Base-by-base conservation (phyloP, 2,113 vertebrate species). In the Chascanopsetta lugubris region DNA sequence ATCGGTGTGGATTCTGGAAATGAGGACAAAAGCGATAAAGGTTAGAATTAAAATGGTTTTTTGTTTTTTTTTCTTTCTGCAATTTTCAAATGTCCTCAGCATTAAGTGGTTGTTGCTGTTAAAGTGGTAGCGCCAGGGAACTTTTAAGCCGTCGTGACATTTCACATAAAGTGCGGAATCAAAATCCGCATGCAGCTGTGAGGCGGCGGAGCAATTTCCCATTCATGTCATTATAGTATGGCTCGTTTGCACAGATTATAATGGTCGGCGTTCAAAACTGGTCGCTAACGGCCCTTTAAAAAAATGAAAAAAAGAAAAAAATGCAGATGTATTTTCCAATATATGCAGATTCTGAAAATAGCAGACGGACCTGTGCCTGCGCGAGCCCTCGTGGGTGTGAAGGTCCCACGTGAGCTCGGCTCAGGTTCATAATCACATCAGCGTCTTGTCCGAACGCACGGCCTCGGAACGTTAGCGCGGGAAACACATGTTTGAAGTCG, bases 21-120 rank as follows among this genome's bases (percentile, higher is more conserved):
- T 26, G 10, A 56, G 22, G 10, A 6, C 32, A 32, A 15, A 6
- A 8, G 24, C n/a, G 24, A n/a, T 26, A 42, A 38, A 42, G 22
- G 22, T 26, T 8, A 10, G 10, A 43, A 12, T 58, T 26, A 40
- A 42, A 42, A 43, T 11, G 24, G n/a, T n/a, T n/a, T n/a, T 58
- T 43, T 43, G 38, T n/a, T 15, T 29, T 27, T 20, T 4, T n/a
- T 15, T 29, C 20, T 20, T 4, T 12, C n/a, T 43, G 55, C 38
- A 43, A 20, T 43, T 43, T 43, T 45, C 36, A 58, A 43, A 58
- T 59, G 25, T 29, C 21, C 8, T 43, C 12, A 11, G 50, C 50
- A 54, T 54, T 10, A 43, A 12, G 15, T 43, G n/a, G 24, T 5
- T 25, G 9, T 13, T 21, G 17, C 13, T 40, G 7, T 18, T 26